These are phyloP conservation scores for Phylloscopus trochilus DNA, from an alignment of 2,113 vertebrate species.

Conservation along the genomic window DNA sequence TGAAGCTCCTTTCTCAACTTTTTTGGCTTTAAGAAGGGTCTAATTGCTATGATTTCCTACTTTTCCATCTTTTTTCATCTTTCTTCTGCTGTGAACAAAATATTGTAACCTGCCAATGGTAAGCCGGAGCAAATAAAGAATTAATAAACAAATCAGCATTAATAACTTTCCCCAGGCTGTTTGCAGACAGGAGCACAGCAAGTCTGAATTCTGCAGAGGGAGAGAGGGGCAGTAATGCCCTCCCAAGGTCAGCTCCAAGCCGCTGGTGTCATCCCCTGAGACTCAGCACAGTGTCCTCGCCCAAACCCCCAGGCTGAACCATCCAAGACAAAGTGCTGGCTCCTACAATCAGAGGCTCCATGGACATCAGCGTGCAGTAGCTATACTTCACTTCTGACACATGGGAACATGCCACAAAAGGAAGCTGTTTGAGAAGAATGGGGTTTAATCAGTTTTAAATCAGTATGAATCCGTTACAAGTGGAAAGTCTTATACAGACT, in stretches of 20 bases:
- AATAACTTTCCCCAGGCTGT: background rate
- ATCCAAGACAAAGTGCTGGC: background rate
- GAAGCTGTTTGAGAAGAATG: background rate
- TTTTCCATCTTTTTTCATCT: background rate
- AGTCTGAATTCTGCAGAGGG: rapidly evolving
- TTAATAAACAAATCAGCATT: background rate
- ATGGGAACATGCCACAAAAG: background rate
- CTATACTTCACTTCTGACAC: background rate
- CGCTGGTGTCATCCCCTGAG: background rate
- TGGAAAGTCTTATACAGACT: background rate
- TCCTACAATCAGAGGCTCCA: background rate
- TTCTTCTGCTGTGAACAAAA: background rate
- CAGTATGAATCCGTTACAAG: background rate
- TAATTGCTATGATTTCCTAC: background rate
- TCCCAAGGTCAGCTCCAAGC: background rate
- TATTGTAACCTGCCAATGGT: background rate
- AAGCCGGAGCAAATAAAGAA: background rate
- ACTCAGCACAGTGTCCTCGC: rapidly evolving
- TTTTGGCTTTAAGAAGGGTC: background rate
- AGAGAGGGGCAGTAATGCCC: background rate
- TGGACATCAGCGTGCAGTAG: rapidly evolving
- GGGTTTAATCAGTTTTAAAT: background rate
- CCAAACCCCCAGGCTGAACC: background rate
- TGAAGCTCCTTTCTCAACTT: background rate
- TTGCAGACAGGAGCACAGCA: background rate